Conservation (phyloP, 2,888 invertebrate genomes). For the Halocaridina rubra region DNA sequence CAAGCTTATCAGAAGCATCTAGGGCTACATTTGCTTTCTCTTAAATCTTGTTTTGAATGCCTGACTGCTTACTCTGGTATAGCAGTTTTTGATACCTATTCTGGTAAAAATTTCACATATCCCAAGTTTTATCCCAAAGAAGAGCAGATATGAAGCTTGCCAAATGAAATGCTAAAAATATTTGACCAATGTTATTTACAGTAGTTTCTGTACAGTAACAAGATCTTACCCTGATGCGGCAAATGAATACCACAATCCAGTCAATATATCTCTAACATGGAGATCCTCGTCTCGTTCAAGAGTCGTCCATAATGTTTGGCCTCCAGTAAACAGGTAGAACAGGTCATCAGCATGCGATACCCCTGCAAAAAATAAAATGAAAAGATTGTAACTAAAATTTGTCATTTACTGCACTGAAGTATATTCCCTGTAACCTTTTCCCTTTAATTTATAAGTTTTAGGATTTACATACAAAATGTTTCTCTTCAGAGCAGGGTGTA, state of each 20-base stretch:
- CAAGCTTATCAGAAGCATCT: too few species aligned
- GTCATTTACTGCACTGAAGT: too few species aligned
- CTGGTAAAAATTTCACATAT: not conserved
- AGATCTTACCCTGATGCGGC: constrained; percentile 7
- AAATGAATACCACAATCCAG: constrained; percentile 1
- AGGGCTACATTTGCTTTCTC: too few species aligned
- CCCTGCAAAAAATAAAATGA: not conserved
- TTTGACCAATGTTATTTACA: too few species aligned
- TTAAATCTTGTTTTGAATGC: too few species aligned
- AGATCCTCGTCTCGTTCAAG: constrained; percentile 5
- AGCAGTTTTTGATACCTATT: too few species aligned
- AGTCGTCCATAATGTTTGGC: not conserved
- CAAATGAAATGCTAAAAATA: not conserved
- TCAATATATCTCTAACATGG: not conserved
- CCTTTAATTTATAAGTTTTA: too few species aligned
- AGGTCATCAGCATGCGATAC: constrained; percentile 24
- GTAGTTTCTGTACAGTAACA: not conserved
- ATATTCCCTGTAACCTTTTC: too few species aligned
- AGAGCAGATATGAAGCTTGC: not conserved
- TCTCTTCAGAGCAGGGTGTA: too few species aligned
- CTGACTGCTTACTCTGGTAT: too few species aligned
- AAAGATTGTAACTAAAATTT: not conserved
- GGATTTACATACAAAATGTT: too few species aligned
- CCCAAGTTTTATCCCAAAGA: not conserved
- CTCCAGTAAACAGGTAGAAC: constrained; percentile 22